Evolutionary conservation across 1,140 invertebrate species (phyloP).

Genomic region (Hetaerina americana): DNA sequence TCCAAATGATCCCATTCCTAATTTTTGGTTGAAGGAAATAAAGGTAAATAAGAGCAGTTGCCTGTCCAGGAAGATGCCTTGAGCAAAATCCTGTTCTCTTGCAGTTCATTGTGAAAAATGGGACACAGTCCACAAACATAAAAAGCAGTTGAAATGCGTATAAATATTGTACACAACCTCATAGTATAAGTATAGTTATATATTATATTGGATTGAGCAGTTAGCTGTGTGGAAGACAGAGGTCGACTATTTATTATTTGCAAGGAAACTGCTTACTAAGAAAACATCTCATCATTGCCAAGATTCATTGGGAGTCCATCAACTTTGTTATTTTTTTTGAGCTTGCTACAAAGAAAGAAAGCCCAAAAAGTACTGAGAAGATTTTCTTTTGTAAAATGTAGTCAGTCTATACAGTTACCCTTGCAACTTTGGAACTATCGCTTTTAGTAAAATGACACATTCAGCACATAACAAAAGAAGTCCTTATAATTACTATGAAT

Average conservation of each 20-base stretch:
- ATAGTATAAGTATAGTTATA: background rate
- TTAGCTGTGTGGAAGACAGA: background rate
- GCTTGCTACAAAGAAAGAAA: background rate
- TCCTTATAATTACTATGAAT: background rate
- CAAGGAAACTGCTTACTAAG: background rate
- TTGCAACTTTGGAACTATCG: background rate
- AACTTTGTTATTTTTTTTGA: background rate
- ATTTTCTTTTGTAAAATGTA: background rate
- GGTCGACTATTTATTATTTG: background rate
- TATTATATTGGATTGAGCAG: background rate
- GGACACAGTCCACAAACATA: background rate
- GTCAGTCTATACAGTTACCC: background rate
- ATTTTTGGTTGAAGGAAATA: background rate
- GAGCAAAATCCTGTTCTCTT: slow-evolving; percentile 2
- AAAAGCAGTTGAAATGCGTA: background rate
- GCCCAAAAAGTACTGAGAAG: background rate
- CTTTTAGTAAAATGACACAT: background rate
- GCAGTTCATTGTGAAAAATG: slow-evolving; percentile 6
- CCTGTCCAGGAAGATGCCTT: background rate
- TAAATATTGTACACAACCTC: background rate
- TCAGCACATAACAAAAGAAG: background rate
- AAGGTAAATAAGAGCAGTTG: background rate
- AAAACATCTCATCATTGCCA: background rate
- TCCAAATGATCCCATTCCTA: background rate
- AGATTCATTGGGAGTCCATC: background rate